These are phyloP conservation scores for Psettodes erumei DNA, from an alignment of 2,113 vertebrate species.

Conservation along the genomic window DNA sequence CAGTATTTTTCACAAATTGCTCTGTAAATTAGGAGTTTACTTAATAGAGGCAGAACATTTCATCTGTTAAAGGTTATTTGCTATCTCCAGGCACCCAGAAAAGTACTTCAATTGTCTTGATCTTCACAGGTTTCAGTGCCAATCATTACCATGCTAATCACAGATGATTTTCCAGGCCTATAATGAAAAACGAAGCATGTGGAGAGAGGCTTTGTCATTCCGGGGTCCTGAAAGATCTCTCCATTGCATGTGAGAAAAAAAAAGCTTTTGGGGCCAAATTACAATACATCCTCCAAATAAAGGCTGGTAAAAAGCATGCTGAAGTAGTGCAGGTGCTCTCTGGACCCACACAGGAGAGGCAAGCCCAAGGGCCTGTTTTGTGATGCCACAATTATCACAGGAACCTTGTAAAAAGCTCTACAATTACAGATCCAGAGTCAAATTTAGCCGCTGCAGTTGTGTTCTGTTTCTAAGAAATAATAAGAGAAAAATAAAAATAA, in stretches of 20 bases:
- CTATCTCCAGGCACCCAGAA: conserved; percentile 74
- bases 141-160: conserved; percentile 78
- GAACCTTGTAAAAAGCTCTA: conserved; percentile 11
- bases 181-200: conserved; percentile 38
- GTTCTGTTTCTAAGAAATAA: neutral
- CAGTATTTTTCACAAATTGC: conserved; percentile 64
- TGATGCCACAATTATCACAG: conserved; percentile 45
- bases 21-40: conserved; percentile 69
- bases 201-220: conserved; percentile 56
- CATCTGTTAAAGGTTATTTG: conserved; percentile 78
- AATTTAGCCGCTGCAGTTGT: neutral
- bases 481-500: neutral
- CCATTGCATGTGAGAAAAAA: conserved; percentile 25
- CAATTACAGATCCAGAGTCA: conserved; percentile 18
- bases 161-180: conserved; percentile 63
- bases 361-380: conserved; percentile 35
- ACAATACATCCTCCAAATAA: conserved; percentile 48
- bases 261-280: conserved; percentile 62
- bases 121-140: conserved; percentile 68
- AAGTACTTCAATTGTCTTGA: conserved; percentile 74
- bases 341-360: conserved; percentile 35
- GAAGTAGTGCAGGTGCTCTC: conserved; percentile 61
- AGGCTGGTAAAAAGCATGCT: conserved; percentile 42
- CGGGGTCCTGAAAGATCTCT: conserved; percentile 35
- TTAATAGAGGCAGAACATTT: conserved; percentile 70